Evolutionary conservation across 2,888 invertebrate species (phyloP), one percentile per base, ranked within the genome.

Genomic region (Drosophila longiperda): DNA sequence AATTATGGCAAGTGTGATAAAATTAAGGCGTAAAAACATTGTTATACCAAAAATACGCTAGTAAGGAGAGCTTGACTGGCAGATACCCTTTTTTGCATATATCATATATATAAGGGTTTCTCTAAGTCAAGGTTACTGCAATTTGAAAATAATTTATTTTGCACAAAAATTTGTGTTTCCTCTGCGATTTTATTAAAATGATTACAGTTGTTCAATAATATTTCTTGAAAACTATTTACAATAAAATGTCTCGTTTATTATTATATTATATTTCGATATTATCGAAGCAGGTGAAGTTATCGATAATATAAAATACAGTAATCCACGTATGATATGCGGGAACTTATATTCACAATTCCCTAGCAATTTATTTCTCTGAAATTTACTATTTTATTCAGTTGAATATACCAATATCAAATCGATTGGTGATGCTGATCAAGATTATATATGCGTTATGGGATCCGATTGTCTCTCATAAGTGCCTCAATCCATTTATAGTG

Each of bases 1-100:
- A 75, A 58, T 45, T 72, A 58, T 45, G 33, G 17, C 45, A 40
- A 62, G n/a, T 55, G 61, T 36, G 57, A 49, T 32, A 5, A 42
- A 42, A 45, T 32, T 23, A 34, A 48, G 42, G 42, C 32, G 12
- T 15, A 38, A 12, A 45, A 57, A 42, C 32, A n/a, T 57, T 66
- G n/a, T 12, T 32, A 1, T 38, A 48, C 48, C 29, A 15, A 45
- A 15, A 4, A 23, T 23, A 23, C 4, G 15, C 0, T 23, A 4
- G 15, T 15, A 3, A 45, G 15, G 3, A 23, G 8, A 45, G 23
- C 2, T 12, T 45, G 45, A 45, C 45, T 23, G 15, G 15, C 45
- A 15, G 45, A 45, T 23, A 23, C 45, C 15, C 45, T 23, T 23
- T 23, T 5, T 45, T 15, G 45, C 45, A 23, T 7, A 15, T 23